Percentiles rank a stretch among this genome's conserved stretches.
These are phyloP conservation scores for Tiaroga cobitis DNA, from an alignment of 2,797 vertebrate species.

Conservation along the genomic window DNA sequence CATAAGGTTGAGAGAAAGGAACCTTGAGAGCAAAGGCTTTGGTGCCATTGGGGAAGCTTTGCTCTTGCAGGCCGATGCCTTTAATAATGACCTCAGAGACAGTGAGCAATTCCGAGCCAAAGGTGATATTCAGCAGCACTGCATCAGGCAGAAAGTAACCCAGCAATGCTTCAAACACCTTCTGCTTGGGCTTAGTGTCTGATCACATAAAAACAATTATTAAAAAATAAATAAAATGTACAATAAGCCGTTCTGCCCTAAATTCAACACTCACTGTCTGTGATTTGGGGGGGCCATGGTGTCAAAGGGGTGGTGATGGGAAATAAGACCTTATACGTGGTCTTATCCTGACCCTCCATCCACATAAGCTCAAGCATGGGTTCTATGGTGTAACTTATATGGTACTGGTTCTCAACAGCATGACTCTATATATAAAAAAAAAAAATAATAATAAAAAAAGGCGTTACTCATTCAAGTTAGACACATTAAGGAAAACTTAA, in stretches of 20 bases:
- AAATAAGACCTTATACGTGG: slow-evolving; percentile 22
- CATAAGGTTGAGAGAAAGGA: slow-evolving; percentile 24
- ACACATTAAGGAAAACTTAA: background rate
- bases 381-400: slow-evolving; percentile 39
- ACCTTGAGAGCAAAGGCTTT: slow-evolving; percentile 25
- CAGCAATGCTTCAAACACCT: slow-evolving; percentile 24
- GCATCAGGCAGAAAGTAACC: slow-evolving; percentile 40
- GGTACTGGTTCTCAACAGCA: background rate
- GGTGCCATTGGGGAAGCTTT: slow-evolving; percentile 14
- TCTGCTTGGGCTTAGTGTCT: background rate
- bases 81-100: background rate
- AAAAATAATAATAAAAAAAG: too few relatives aligned
- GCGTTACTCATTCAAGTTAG: background rate
- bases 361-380: slow-evolving; percentile 37
- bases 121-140: slow-evolving; percentile 32
- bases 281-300: background rate
- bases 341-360: slow-evolving; percentile 22
- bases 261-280: slow-evolving; percentile 25
- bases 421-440: slow-evolving; percentile 13
- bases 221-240: too few relatives aligned
- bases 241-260: background rate
- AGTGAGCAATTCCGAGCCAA: background rate
- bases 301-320: slow-evolving; percentile 38
- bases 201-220: background rate
- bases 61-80: background rate